Base-by-base conservation (phyloP, 1,140 invertebrate genomes). In the Musca vetustissima region DNA sequence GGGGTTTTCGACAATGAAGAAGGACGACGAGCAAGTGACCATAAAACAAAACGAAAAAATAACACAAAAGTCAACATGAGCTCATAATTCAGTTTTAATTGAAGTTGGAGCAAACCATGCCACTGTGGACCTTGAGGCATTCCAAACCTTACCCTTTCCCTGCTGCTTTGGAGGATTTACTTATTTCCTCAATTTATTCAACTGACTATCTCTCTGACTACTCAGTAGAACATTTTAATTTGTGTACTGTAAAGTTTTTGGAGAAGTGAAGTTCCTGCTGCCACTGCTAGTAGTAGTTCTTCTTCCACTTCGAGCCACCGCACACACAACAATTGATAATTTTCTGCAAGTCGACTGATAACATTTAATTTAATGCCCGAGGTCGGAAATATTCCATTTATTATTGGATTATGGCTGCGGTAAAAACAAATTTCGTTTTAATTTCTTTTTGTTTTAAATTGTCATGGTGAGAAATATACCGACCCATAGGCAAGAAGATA, bases 331-430 rank as follows among this genome's bases (percentile, higher is more conserved):
- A 49, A 66, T 71, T 79, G 79, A 81, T 81, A 81, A 81, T 81
- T 79, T 79, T 74, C 79, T 79, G 79, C 80, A 80, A 61, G 73
- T 76, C 77, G 73, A 73, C 79, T 80, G 79, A 81, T 81, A 81
- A 81, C 79, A 79, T 81, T 81, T 81, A 81, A 81, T 81, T 81
- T 81, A 81, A 81, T 81, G 77, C 79, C 79, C 79, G 79, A 81
- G 79, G 79, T 81, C 79, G 81, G 79, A 80, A 81, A 81, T 80
- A 81, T 81, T 80, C 79, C 79, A 81, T 81, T 81, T 79, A 78
- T 81, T 81, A 81, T 81, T 81, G 79, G 79, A 81, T 81, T 81
- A 81, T 43, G 21, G 77, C 76, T 81, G 80, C 72, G 79, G 79
- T 76, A 79, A 43, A 43, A 43, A 43, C 24, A 61, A 61, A 61